These are phyloP conservation scores for Campylomormyrus numenius DNA, from an alignment of 2,113 vertebrate species.

Conservation along the genomic window DNA sequence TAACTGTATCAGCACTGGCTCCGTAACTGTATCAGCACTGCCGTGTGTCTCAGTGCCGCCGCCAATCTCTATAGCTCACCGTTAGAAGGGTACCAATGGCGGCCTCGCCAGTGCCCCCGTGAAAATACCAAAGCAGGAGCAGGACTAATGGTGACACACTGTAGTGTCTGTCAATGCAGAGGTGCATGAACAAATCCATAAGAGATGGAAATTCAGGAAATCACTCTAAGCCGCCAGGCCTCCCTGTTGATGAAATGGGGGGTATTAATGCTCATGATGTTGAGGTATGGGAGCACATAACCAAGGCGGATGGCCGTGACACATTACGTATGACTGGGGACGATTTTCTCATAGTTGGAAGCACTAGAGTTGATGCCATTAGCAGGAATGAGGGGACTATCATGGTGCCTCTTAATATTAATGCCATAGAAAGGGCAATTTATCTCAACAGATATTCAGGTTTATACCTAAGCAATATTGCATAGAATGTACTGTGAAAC, in stretches of 20 bases:
- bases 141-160: slow-evolving; percentile 20
- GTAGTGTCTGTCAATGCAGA: slow-evolving; percentile 27
- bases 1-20: too few species aligned
- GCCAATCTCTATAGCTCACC: neutral
- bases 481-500: neutral
- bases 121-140: slow-evolving; percentile 20
- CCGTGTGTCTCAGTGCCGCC: neutral
- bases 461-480: neutral
- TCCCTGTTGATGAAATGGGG: slow-evolving; percentile 30
- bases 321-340: slow-evolving; percentile 6
- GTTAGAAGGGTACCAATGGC: slow-evolving; percentile 15
- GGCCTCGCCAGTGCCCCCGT: slow-evolving; percentile 17
- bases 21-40: neutral
- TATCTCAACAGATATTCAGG: neutral
- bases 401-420: slow-evolving; percentile 6
- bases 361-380: neutral
- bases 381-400: neutral
- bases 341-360: neutral
- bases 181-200: slow-evolving; percentile 37
- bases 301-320: slow-evolving; percentile 27
- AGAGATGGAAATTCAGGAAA: slow-evolving; percentile 38
- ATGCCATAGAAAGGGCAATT: neutral
- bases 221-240: slow-evolving; percentile 40
- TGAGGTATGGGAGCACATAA: slow-evolving; percentile 32
- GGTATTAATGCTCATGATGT: slow-evolving; percentile 32